Conservation (phyloP, 2,888 invertebrate genomes). For the Cephus pygmeus region DNA sequence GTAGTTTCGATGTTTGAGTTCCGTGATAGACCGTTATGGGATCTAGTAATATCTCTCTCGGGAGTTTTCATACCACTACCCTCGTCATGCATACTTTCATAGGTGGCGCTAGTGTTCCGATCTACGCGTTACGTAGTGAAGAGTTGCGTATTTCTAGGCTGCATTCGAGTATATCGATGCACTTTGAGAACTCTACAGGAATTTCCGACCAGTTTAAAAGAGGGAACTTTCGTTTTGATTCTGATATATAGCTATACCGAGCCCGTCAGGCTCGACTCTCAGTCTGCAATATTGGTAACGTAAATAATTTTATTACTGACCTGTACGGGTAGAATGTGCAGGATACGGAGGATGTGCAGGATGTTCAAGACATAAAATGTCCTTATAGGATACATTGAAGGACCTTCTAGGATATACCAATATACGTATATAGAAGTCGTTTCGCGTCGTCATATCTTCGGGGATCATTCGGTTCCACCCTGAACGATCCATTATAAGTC, state of each 20-base stretch:
- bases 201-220: background rate
- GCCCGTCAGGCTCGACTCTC: conserved; percentile 25
- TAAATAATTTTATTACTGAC: conserved; percentile 41
- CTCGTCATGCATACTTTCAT: background rate
- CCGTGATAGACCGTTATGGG: background rate
- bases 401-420: background rate
- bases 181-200: background rate
- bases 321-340: conserved; percentile 25
- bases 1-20: background rate
- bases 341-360: conserved; percentile 22
- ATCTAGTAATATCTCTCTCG: background rate
- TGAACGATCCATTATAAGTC: background rate
- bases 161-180: background rate
- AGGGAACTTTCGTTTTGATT: background rate
- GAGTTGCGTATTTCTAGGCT: background rate
- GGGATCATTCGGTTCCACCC: background rate
- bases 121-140: background rate
- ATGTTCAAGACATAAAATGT: conserved; percentile 11
- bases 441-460: background rate
- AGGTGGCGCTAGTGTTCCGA: background rate
- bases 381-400: no score
- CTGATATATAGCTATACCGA: background rate
- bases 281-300: conserved; percentile 33
- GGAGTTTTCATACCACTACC: background rate
- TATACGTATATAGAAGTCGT: background rate